A percentile compares a stretch with the other conserved stretches of the same genome.
phyloP scores from a whole-genome alignment of 2,113 vertebrate species.

The Oryctolagus cuniculus region mOryCun1.1 NC_091435.1:112041001-112041500 shows the following conservation, averaged over 20 bases:
- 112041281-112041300: background rate
- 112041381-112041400: background rate
- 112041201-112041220: background rate
- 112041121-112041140: background rate
- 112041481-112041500: conserved; percentile 14
- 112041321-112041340: background rate
- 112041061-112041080: background rate
- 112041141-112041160: background rate
- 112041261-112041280: background rate
- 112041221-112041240: background rate
- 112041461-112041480: conserved; percentile 17
- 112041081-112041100: background rate
- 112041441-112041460: background rate
- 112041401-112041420: background rate
- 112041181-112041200: background rate
- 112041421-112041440: background rate
- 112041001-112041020: background rate
- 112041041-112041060: background rate
- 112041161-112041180: background rate
- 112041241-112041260: background rate
- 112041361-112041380: background rate
- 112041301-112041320: background rate
- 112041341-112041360: background rate
- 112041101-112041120: background rate
- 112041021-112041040: background rate